Percentiles rank a stretch among this genome's conserved stretches.
Conservation (phyloP, 1,140 invertebrate species). For the Anoplolepis gracilipes region DNA sequence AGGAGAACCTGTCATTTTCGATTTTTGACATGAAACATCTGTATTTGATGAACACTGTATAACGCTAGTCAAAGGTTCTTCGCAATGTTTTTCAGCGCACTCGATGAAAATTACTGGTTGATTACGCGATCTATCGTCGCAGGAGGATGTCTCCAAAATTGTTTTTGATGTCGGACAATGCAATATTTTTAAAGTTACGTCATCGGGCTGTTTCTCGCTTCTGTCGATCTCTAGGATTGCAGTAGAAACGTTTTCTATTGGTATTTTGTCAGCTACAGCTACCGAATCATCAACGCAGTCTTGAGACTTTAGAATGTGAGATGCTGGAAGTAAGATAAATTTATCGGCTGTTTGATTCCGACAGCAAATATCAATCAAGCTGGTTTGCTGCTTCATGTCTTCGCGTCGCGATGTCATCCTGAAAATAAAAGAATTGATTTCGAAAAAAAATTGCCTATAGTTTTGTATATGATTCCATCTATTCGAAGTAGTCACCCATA, state of each 20-base stretch:
- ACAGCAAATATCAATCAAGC: neutral
- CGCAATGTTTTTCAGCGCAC: conserved; percentile 26
- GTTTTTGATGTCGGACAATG: neutral
- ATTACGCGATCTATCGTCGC: neutral
- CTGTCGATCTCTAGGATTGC: conserved; percentile 21
- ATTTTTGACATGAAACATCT: neutral
- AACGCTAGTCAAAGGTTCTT: conserved; percentile 24
- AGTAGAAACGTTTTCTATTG: neutral
- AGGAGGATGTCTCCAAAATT: neutral
- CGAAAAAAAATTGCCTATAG: neutral
- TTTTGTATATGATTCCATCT: neutral
- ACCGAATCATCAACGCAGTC: neutral
- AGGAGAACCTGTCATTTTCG: neutral
- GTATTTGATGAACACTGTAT: neutral
- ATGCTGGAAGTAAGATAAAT: neutral
- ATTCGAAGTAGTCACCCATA: too few relatives aligned
- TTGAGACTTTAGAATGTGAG: conserved; percentile 48
- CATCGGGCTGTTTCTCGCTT: neutral
- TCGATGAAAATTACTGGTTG: conserved; percentile 40
- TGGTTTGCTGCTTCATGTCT: neutral
- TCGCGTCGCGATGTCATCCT: conserved; percentile 30
- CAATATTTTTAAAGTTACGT: conserved; percentile 21
- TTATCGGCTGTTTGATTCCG: neutral
- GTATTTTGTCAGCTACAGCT: neutral
- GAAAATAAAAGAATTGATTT: conserved; percentile 10